Conservation (phyloP, 1,140 invertebrate species). For the Sycophaga agraensis region DNA sequence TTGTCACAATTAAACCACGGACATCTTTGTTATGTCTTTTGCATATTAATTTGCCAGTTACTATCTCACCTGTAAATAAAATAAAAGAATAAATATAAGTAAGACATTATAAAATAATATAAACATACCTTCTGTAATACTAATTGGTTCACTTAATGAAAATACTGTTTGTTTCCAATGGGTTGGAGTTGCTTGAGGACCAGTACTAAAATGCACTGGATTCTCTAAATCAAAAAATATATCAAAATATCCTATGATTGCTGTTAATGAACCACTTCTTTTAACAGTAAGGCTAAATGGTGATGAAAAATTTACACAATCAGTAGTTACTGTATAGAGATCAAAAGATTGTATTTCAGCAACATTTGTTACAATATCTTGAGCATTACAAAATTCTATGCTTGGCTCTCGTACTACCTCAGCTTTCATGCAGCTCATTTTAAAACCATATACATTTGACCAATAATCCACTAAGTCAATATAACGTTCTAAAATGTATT, state of each 20-base stretch:
- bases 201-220: slow-evolving; percentile 71
- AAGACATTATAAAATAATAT: neutral
- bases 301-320: slow-evolving; percentile 79
- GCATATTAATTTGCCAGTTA: slow-evolving; percentile 68
- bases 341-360: slow-evolving; percentile 71
- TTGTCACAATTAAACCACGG: slow-evolving; percentile 61
- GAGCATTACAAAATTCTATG: slow-evolving; percentile 78
- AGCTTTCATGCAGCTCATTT: slow-evolving; percentile 92
- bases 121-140: slow-evolving; percentile 68
- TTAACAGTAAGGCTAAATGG: slow-evolving; percentile 73
- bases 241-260: slow-evolving; percentile 92
- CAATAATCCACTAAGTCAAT: slow-evolving; percentile 81
- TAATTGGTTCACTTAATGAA: slow-evolving; percentile 75
- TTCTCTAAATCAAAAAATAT: slow-evolving; percentile 79
- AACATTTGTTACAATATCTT: slow-evolving; percentile 75
- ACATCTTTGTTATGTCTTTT: slow-evolving; percentile 62
- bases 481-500: slow-evolving; percentile 62
- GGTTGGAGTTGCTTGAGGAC: slow-evolving; percentile 73
- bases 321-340: slow-evolving; percentile 78
- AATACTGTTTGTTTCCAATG: slow-evolving; percentile 99
- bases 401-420: slow-evolving; percentile 88
- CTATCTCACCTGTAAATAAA: slow-evolving; percentile 58
- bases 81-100: neutral
- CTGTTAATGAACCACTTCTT: slow-evolving; percentile 77
- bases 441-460: slow-evolving; percentile 96